Evolutionary conservation across 2,888 invertebrate genomes (phyloP).

Genomic region (Stenodema calcarata): DNA sequence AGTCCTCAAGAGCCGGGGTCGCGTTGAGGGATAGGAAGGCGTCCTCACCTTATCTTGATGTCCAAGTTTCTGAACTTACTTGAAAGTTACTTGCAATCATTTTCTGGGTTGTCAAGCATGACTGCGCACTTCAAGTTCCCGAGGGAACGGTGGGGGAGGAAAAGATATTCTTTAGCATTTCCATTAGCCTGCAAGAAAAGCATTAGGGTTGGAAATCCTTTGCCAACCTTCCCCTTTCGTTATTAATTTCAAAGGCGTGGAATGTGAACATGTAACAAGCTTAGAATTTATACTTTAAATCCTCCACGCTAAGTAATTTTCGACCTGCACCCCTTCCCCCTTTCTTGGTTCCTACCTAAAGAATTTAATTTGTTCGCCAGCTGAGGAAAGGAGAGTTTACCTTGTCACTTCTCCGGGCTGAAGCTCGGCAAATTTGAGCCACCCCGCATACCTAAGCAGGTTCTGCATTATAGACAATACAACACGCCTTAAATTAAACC

Average conservation of each 20-base stretch:
- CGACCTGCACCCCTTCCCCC: conserved; percentile 5
- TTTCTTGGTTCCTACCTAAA: conserved; percentile 18
- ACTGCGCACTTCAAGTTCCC: conserved; percentile 17
- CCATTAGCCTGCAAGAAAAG: conserved; percentile 46
- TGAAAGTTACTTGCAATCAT: conserved; percentile 47
- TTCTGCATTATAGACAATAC: conserved; percentile 7
- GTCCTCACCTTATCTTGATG: conserved; percentile 51
- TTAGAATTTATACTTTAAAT: conserved; percentile 44
- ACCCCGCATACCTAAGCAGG: conserved; percentile 12
- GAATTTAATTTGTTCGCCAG: conserved; percentile 38
- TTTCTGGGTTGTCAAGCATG: conserved; percentile 50
- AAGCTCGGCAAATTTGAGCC: conserved; percentile 8
- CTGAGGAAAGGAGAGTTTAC: conserved; percentile 7
- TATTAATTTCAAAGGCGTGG: conserved; percentile 46
- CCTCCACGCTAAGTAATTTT: conserved; percentile 42
- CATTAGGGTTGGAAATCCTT: conserved; percentile 39
- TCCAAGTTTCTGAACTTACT: conserved; percentile 51
- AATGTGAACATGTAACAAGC: conserved; percentile 44
- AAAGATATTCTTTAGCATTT: conserved; percentile 47
- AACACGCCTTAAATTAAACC: not conserved
- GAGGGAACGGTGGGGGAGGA: not conserved
- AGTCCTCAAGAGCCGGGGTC: conserved; percentile 22
- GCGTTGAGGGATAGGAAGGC: not conserved
- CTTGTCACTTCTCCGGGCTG: conserved; percentile 17
- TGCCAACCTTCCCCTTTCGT: conserved; percentile 36